These are phyloP conservation scores for Rhagophthalmus giganteus DNA, from an alignment of 2,888 invertebrate species.

Conservation along the genomic window DNA sequence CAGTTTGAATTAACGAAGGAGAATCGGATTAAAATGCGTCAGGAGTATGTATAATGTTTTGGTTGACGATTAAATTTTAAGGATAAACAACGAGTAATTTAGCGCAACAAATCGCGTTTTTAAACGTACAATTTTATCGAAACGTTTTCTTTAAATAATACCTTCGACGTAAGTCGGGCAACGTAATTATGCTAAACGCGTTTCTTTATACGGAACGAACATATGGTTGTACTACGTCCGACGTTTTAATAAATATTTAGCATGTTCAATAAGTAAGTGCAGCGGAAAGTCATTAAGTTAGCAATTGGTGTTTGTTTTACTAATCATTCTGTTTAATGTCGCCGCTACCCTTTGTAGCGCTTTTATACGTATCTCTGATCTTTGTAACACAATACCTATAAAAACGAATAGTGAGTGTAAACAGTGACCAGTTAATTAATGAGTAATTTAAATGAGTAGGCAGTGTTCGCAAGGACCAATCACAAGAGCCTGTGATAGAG, in stretches of 20 bases:
- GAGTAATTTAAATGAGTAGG: conserved; percentile 47
- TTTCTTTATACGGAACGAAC: not conserved
- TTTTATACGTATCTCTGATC: conserved; percentile 12
- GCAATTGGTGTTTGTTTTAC: conserved; percentile 2
- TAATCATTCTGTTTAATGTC: conserved; percentile 1
- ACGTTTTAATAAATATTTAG: not conserved
- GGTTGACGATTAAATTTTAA: no score
- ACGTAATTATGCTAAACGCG: not conserved
- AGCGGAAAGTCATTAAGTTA: not conserved
- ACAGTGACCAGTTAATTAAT: conserved; percentile 44
- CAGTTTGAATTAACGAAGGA: no score
- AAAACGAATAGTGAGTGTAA: conserved; percentile 37
- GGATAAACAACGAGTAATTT: no score
- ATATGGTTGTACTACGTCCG: not conserved
- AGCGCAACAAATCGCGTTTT: no score
- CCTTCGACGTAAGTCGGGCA: not conserved
- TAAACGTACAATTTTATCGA: not conserved
- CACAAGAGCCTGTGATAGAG: conserved; percentile 48
- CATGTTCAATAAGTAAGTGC: no score
- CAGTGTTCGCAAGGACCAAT: conserved; percentile 47
- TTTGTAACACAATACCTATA: conserved; percentile 21
- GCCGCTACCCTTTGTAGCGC: conserved; percentile 5
- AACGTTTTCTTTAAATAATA: not conserved
- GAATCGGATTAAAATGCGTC: no score
- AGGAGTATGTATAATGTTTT: no score